Evolutionary conservation across 1,140 invertebrate genomes (phyloP).

Genomic region (Philaenus spumarius): DNA sequence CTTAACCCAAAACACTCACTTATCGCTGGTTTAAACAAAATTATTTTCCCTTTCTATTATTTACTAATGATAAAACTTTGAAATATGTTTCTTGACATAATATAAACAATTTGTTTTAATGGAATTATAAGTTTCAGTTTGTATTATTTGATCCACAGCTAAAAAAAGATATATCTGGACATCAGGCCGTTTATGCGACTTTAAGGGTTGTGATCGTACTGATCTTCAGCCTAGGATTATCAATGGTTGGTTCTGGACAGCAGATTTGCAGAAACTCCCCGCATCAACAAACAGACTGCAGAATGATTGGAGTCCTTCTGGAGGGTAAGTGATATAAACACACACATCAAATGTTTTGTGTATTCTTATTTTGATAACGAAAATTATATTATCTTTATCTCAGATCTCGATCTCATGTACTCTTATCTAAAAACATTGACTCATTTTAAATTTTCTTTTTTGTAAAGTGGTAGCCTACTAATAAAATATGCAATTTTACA

Average conservation of each 20-base stretch:
- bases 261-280: constrained; percentile 32
- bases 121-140: constrained; percentile 61
- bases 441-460: too few relatives aligned
- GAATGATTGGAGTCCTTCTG: constrained; percentile 40
- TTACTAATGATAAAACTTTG: neutral
- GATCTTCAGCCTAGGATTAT: constrained; percentile 34
- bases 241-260: constrained; percentile 41
- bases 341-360: neutral
- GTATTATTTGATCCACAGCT: constrained; percentile 52
- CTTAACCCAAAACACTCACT: too few relatives aligned
- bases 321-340: constrained; percentile 38
- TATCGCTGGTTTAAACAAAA: constrained; percentile 5
- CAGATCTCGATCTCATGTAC: too few relatives aligned
- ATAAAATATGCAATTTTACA: too few relatives aligned
- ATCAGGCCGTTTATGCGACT: constrained; percentile 38
- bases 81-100: neutral
- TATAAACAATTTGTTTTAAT: too few relatives aligned
- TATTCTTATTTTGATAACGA: neutral
- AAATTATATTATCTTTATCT: too few relatives aligned
- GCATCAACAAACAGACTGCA: constrained; percentile 33
- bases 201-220: constrained; percentile 34
- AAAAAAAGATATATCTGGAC: constrained; percentile 36
- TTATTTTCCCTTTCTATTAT: too few relatives aligned
- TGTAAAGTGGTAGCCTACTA: too few relatives aligned
- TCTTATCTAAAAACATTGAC: too few relatives aligned